Percentiles rank a stretch among this genome's conserved stretches.
Evolutionary conservation across 2,113 vertebrate species (phyloP).

Genomic region (Sinocyclocheilus anshuiensis): DNA sequence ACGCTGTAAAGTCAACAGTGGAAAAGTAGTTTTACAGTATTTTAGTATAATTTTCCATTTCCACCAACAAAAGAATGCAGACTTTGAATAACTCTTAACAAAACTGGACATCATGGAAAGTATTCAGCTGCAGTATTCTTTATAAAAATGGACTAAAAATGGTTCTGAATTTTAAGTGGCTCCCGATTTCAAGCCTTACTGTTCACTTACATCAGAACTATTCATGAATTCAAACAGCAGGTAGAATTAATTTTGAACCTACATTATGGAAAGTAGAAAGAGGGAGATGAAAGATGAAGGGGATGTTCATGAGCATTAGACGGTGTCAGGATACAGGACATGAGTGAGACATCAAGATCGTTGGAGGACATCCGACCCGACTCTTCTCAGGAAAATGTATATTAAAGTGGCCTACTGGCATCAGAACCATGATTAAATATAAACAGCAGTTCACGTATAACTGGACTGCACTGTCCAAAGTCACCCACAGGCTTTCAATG

Average conservation of each 20-base stretch:
- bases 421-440: neutral
- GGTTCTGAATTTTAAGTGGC: neutral
- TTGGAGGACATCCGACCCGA: neutral
- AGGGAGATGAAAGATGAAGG: neutral
- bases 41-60: neutral
- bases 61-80: neutral
- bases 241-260: slow-evolving; percentile 14
- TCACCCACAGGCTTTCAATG: neutral
- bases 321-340: neutral
- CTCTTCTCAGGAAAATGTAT: neutral
- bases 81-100: neutral
- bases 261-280: slow-evolving; percentile 2
- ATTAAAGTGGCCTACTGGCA: slow-evolving; percentile 2
- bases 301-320: neutral
- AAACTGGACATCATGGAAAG: neutral
- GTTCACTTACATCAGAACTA: neutral
- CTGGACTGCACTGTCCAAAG: neutral
- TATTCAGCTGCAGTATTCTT: neutral
- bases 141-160: neutral
- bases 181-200: neutral
- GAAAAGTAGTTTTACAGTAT: neutral
- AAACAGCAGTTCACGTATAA: neutral
- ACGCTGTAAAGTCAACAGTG: neutral
- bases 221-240: neutral
- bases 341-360: neutral